phyloP scores from a whole-genome alignment of 1,140 invertebrate genomes.

The Penaeus japonicus region DNA sequence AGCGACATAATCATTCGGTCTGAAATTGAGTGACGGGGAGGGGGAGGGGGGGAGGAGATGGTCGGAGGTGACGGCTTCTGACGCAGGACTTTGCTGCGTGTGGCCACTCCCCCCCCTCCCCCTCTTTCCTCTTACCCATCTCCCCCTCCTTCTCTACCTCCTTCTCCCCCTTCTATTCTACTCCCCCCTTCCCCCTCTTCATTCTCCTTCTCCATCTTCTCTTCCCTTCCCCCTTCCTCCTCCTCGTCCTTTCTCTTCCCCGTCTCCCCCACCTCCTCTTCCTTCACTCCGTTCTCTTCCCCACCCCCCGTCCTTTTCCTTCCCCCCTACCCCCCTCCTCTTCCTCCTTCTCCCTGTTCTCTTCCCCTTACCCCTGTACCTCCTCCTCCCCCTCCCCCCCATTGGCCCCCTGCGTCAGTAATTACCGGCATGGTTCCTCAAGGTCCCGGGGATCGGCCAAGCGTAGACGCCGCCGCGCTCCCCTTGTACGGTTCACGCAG shows the following conservation, averaged over 20 bases:
- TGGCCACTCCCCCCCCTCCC: background rate
- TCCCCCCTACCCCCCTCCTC: background rate
- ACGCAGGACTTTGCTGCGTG: no score
- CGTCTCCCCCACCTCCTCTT: background rate
- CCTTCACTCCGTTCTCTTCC: no score
- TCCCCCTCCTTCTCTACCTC: background rate
- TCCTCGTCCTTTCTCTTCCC: background rate
- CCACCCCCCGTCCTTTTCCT: no score
- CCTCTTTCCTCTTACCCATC: background rate
- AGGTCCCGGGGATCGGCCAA: background rate
- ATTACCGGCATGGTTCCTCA: background rate
- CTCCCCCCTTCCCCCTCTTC: no score
- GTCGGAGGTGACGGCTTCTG: no score
- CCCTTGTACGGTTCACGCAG: background rate
- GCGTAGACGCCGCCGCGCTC: background rate
- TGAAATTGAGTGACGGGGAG: no score
- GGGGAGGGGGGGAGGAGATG: no score
- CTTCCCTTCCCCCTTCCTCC: background rate
- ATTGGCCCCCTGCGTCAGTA: background rate
- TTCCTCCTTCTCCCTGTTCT: background rate
- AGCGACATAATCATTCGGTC: no score
- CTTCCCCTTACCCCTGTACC: background rate
- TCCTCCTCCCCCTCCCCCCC: background rate
- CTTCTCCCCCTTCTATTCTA: background rate
- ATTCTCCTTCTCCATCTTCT: no score